These are phyloP conservation scores for Drosophila takahashii DNA, from an alignment of 1,140 invertebrate species.

Conservation along the genomic window DNA sequence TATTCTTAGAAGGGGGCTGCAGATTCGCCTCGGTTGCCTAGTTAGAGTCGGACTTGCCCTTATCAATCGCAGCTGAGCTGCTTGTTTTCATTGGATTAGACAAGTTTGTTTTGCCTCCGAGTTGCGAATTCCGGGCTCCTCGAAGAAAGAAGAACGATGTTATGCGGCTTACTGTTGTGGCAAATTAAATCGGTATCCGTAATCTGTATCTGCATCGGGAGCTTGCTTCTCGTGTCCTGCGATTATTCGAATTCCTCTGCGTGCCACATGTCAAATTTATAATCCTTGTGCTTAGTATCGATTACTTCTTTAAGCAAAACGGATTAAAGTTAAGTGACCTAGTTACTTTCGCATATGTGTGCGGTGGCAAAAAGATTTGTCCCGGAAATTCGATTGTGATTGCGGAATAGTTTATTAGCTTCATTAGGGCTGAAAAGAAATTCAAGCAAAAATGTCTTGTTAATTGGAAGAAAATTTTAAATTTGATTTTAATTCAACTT, in stretches of 20 bases:
- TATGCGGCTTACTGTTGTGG: constrained; percentile 49
- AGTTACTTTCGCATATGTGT: constrained; percentile 1
- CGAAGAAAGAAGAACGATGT: constrained; percentile 30
- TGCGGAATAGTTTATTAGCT: not conserved
- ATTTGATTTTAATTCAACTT: too few species aligned
- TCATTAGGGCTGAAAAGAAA: not conserved
- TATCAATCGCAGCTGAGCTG: constrained; percentile 77
- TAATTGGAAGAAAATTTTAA: too few species aligned
- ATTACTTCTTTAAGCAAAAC: constrained; percentile 7
- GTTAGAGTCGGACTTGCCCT: constrained; percentile 44
- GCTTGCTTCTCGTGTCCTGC: constrained; percentile 7
- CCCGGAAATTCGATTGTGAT: not conserved
- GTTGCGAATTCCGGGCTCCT: constrained; percentile 4
- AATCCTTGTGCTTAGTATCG: constrained; percentile 23
- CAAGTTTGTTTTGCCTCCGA: constrained; percentile 61
- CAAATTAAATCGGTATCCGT: constrained; percentile 43
- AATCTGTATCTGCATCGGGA: not conserved
- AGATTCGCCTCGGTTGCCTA: constrained; percentile 29
- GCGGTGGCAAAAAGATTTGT: not conserved
- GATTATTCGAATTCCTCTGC: constrained; percentile 24
- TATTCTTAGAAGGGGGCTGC: not conserved
- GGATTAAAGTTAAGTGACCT: constrained; percentile 1
- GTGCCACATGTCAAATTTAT: constrained; percentile 32
- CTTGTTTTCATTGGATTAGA: constrained; percentile 79
- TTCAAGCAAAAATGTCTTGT: not conserved